Evolutionary conservation across 2,888 invertebrate genomes (phyloP), one percentile per base, ranked within the genome.

Genomic region (Leptinotarsa haldemani): DNA sequence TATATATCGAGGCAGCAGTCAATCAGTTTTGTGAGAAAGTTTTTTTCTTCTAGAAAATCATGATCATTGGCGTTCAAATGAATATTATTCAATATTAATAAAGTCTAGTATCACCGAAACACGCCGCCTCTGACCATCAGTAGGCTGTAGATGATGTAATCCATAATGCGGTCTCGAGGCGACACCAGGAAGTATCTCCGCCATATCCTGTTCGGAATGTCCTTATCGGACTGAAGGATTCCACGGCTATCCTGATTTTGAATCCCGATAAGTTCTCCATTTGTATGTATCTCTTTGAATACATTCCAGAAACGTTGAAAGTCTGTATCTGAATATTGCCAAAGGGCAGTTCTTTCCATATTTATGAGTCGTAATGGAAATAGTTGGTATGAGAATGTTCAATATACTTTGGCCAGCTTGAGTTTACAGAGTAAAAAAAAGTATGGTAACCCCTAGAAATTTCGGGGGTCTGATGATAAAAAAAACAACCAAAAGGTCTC

Each of bases 171-270:
- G 78, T 81, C 80, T 80, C 79, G 77, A 80, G 82, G 81, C 82
- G 81, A 83, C 82, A 83, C 79, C 79, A 82, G 83, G 82, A 82
- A 81, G 81, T 81, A 80, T 82, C 83, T 80, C 77, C 80, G 81
- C 81, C 78, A 80, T 82, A 81, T 81, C 80, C 81, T 80, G 80
- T 82, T 81, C 74, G 74, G 73, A 77, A 78, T 75, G 73, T 74
- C 73, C 74, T 78, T 78, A 78, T 78, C 78, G 70, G 77, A 63
- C 70, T 50, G 64, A 73, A 74, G 71, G 81, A 81, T 81, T 81
- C 76, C 74, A 76, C 74, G 76, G 74, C 78, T 74, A 77, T 78
- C 70, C 79, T 74, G 81, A 81, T 81, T 79, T 69, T 70, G 77
- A 71, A 75, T 77, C 58, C 75, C 79, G 81, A 81, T 81, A 80